Base-by-base conservation (phyloP, 2,113 vertebrate species). In the Opisthocomus hoazin region DNA sequence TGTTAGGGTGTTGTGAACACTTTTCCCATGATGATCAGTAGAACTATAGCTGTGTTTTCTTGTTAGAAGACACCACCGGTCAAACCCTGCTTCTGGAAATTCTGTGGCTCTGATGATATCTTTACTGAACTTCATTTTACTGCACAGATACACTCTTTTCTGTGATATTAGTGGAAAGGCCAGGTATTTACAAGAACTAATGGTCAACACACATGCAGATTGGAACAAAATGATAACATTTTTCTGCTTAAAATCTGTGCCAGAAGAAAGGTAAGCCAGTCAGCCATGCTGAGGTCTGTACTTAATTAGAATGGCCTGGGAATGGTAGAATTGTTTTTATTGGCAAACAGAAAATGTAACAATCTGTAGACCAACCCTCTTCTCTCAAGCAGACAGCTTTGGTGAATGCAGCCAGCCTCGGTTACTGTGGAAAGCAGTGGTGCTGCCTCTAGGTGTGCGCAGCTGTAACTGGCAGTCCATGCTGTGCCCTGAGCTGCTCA, bases 281-380 rank as follows among this genome's bases (percentile, higher is more conserved):
- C 32, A 32, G 23, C 30, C 32, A 3, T 9, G 13, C 77, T 53
- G 71, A 70, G 18, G 36, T 60, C 45, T 78, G 77, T n/a, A 45
- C 50, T 65, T 21, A 5, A 9, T 73, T 30, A 13, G 17, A 63
- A 50, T 3, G 46, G 51, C 43, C 71, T 73, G 12, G n/a, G 23
- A 23, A 24, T 3, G 21, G 74, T 10, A 39, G 45, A 68, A 43
- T 32, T 27, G 23, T 3, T 29, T 84, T 43, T 69, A 36, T 1
- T 77, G 48, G 71, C 53, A 51, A 60, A 46, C 24, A 76, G 5
- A 6, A 22, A 3, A 43, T 0, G 0, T 19, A 45, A 20, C 11
- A 10, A 1, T 11, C 16, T 3, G 6, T 26, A 24, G 51, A 69
- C 14, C 34, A 37, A 1, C 4, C 29, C 5, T 0, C 41, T 43